phyloP scores from a whole-genome alignment of 2,113 vertebrate species.

The Clinocottus analis region DNA sequence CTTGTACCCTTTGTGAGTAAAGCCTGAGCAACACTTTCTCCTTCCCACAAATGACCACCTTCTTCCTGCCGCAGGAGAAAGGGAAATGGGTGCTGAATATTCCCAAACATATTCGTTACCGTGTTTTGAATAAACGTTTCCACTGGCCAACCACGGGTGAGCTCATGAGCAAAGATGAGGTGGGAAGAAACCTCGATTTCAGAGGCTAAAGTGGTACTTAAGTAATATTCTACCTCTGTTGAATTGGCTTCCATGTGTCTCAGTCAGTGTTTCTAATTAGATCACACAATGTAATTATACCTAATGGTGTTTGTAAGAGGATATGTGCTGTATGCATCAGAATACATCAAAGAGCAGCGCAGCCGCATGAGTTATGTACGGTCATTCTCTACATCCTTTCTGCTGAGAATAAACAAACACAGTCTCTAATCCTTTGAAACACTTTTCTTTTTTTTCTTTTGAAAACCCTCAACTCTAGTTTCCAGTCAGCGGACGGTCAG shows the following conservation, averaged over 20 bases:
- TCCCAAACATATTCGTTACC: conserved; percentile 70
- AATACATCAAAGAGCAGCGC: conserved; percentile 62
- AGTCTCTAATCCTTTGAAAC: conserved; percentile 52
- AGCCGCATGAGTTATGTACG: conserved; percentile 56
- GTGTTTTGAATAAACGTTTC: conserved; percentile 74
- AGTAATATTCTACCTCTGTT: conserved; percentile 9
- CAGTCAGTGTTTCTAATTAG: conserved; percentile 42
- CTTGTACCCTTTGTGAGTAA: conserved; percentile 61
- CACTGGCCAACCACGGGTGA: conserved; percentile 65
- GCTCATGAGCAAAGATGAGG: conserved; percentile 53
- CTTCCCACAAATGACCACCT: conserved; percentile 65
- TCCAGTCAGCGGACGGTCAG: conserved; percentile 59
- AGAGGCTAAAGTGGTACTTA: conserved; percentile 40
- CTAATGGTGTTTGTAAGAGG: conserved; percentile 49
- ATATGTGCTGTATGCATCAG: conserved; percentile 36
- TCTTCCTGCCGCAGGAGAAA: conserved; percentile 72
- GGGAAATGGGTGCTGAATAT: conserved; percentile 60
- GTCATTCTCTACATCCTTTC: conserved; percentile 66
- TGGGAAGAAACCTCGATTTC: conserved; percentile 54
- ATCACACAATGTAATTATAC: conserved; percentile 48
- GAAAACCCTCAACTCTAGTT: conserved; percentile 50
- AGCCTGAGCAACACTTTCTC: conserved; percentile 75
- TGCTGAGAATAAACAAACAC: conserved; percentile 68
- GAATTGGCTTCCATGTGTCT: conserved; percentile 23
- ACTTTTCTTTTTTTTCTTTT: conserved; percentile 28